Evolutionary conservation across 37 sponge, comb jelly and placozoan species (phyloP).

Genomic region (Mnemiopsis leidyi): DNA sequence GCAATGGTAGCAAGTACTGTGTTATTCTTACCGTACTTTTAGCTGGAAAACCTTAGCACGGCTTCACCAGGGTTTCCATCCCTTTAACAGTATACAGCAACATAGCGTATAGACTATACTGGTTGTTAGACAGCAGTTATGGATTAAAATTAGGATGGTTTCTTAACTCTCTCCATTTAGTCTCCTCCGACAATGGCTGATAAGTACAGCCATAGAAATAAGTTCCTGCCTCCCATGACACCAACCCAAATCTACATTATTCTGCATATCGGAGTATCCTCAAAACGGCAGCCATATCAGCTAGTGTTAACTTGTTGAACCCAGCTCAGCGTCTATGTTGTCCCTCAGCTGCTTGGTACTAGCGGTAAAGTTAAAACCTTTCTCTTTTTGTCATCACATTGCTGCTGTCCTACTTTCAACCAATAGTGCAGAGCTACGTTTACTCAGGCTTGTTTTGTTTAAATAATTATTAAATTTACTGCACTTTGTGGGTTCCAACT

Average conservation of each 20-base stretch:
- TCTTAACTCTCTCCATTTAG: not conserved
- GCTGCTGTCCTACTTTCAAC: not conserved
- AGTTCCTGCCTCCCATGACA: not conserved
- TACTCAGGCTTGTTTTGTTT: not conserved
- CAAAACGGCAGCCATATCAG: not conserved
- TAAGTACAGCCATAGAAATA: not conserved
- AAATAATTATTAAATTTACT: not conserved
- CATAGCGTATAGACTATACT: not conserved
- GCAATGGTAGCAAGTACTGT: not conserved
- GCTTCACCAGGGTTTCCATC: too few species aligned
- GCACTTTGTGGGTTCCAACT: not conserved
- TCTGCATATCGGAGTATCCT: not conserved
- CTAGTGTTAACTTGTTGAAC: not conserved
- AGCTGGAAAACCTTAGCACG: too few species aligned
- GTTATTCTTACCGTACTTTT: too few species aligned
- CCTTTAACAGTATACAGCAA: too few species aligned
- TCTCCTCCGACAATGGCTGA: not conserved
- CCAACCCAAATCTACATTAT: not conserved
- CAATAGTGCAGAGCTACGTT: not conserved
- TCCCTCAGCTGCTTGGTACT: not conserved
- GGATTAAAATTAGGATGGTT: not conserved
- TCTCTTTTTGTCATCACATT: not conserved
- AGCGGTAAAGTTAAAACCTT: not conserved
- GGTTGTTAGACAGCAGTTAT: too few species aligned
- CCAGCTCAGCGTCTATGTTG: not conserved